Base-by-base conservation (phyloP, 2,888 invertebrate genomes). In the Trachelus tabidus region DNA sequence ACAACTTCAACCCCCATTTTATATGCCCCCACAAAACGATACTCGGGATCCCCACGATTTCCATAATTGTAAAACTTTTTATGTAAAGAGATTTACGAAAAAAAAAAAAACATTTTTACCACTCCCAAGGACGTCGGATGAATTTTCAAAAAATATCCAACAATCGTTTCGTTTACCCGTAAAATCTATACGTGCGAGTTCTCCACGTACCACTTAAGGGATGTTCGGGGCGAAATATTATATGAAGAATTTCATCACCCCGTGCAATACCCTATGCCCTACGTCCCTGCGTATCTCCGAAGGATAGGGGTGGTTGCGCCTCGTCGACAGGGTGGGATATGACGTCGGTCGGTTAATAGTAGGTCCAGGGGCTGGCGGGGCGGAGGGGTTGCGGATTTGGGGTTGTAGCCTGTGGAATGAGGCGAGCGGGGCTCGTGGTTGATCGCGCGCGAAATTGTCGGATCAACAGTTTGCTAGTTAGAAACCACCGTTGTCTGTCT, bases 381-480 rank as follows among this genome's bases (percentile, higher is more conserved):
- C 12, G 30, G 35, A 12, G 30, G 30, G 69, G 12, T 4, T 69
- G 69, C 69, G 69, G 30, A 69, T 69, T 69, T 69, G 69, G 69
- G 33, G 11, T 9, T 9, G 12, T 31, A 56, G 23, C 9, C 56
- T 23, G 30, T 78, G 75, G 68, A 79, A 83, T 74, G 79, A 80
- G 78, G 77, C 79, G 80, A 83, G 80, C 77, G 80, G 82, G 80
- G 82, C 79, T 79, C 79, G 78, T 76, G 81, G 74, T 82, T 83
- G 84, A 86, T 85, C 83, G 84, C 77, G 83, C 84, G 81, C 83
- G 81, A 86, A 83, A 85, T 86, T 82, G 81, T 79, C 81, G 83
- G 82, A 86, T 87, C 85, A 85, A 87, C 83, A 85, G 84, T 86
- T 86, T 83, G 84, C 83, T 78, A 82, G 83, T 81, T 83, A 82